Conservation (phyloP, 2,113 vertebrate species). For the Rhinolophus sinicus region DNA sequence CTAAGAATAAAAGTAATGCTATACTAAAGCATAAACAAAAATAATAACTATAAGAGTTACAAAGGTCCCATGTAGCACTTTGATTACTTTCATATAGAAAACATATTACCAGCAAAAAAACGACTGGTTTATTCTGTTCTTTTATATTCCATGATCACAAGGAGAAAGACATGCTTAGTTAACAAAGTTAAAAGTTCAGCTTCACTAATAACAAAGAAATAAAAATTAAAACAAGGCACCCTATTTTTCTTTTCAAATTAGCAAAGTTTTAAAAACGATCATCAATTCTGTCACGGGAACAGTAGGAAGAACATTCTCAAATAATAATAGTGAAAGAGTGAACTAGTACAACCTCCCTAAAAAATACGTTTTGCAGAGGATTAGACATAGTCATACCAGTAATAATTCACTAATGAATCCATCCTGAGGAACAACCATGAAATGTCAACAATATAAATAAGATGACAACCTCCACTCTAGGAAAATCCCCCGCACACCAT, state of each 20-base stretch:
- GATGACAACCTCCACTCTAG: background rate
- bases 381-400: background rate
- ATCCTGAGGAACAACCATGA: background rate
- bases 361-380: background rate
- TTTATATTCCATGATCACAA: slow-evolving; percentile 12
- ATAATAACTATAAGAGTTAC: slow-evolving; percentile 18
- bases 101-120: background rate
- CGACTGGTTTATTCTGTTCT: background rate
- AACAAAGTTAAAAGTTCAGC: background rate
- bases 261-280: background rate
- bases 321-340: background rate
- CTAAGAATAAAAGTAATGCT: slow-evolving; percentile 48
- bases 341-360: background rate
- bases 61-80: slow-evolving; percentile 1
- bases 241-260: slow-evolving; percentile 8
- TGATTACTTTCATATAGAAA: background rate
- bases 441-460: background rate
- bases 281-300: background rate
- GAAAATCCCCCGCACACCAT: background rate
- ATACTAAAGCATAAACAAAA: slow-evolving; percentile 26
- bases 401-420: slow-evolving; percentile 11
- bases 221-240: background rate
- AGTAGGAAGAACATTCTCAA: background rate
- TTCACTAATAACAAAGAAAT: background rate
- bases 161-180: slow-evolving; percentile 27